phyloP scores from a whole-genome alignment of 2,888 invertebrate genomes.

The Ptycholaimellus sp. region DNA sequence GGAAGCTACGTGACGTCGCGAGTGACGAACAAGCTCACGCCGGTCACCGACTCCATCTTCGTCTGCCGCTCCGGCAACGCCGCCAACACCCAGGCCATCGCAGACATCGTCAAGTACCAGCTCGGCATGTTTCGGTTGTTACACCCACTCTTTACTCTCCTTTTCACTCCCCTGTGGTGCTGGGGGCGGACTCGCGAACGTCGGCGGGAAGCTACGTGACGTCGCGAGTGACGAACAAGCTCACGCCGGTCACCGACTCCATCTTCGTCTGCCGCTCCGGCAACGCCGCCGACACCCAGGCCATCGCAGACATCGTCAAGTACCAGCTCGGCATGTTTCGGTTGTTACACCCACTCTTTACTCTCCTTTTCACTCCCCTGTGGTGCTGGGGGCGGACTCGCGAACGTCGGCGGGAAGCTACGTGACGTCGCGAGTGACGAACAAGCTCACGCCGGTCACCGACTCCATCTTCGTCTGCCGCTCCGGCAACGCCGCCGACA shows the following conservation, averaged over 20 bases:
- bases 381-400: too few species aligned
- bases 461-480: constrained; percentile 89
- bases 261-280: constrained; percentile 95
- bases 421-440: constrained; percentile 78
- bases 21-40: constrained; percentile 80
- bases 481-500: constrained; percentile 89
- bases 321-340: constrained; percentile 71
- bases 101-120: constrained; percentile 79
- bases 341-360: too few species aligned
- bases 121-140: constrained; percentile 60
- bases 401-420: too few species aligned
- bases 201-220: too few species aligned
- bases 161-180: too few species aligned
- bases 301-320: constrained; percentile 75
- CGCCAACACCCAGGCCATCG: constrained; percentile 90
- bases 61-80: constrained; percentile 91
- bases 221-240: constrained; percentile 81
- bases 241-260: constrained; percentile 70
- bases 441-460: constrained; percentile 77
- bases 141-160: too few species aligned
- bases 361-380: too few species aligned
- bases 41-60: constrained; percentile 74
- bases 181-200: too few species aligned
- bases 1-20: constrained; percentile 84
- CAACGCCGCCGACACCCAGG: constrained; percentile 90